These are phyloP conservation scores for Euborellia annulipes DNA, from an alignment of 1,140 invertebrate species.

Conservation along the genomic window DNA sequence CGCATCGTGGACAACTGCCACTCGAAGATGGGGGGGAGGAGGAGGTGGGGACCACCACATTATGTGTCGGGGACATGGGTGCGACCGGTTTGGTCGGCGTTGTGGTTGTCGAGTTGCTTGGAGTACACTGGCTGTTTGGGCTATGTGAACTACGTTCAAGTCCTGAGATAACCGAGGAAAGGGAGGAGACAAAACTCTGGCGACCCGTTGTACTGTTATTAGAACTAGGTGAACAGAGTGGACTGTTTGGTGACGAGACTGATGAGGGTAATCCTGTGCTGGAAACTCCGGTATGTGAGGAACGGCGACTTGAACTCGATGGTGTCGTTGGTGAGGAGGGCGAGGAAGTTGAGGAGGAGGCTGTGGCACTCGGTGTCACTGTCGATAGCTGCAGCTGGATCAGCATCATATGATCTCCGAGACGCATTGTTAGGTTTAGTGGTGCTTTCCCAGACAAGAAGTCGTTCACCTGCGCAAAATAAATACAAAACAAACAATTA, in stretches of 20 bases:
- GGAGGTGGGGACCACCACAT: constrained; percentile 1
- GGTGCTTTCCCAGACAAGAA: constrained; percentile 87
- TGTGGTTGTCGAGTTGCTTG: constrained; percentile 10
- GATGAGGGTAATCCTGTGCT: constrained; percentile 15
- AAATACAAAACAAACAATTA: constrained; percentile 1
- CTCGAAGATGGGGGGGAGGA: constrained; percentile 10
- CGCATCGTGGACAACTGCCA: constrained; percentile 1
- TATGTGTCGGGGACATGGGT: background rate
- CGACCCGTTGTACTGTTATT: constrained; percentile 4
- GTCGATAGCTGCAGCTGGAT: constrained; percentile 87
- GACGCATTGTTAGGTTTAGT: constrained; percentile 80
- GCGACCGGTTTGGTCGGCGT: background rate
- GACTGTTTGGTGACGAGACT: constrained; percentile 6
- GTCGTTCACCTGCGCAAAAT: constrained; percentile 60
- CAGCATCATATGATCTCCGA: constrained; percentile 93
- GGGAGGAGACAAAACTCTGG: background rate
- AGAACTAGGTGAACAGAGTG: constrained; percentile 10
- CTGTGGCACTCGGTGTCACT: constrained; percentile 33
- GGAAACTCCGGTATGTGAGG: constrained; percentile 2
- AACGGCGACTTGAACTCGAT: constrained; percentile 6
- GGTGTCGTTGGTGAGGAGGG: constrained; percentile 2
- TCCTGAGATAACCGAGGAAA: too few relatives aligned
- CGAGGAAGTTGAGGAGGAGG: constrained; percentile 7
- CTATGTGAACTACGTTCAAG: too few relatives aligned
- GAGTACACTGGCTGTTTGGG: constrained; percentile 15